A percentile compares a stretch with the other conserved stretches of the same genome.
phyloP scores from a whole-genome alignment of 2,113 vertebrate genomes.

The Parus major region DNA sequence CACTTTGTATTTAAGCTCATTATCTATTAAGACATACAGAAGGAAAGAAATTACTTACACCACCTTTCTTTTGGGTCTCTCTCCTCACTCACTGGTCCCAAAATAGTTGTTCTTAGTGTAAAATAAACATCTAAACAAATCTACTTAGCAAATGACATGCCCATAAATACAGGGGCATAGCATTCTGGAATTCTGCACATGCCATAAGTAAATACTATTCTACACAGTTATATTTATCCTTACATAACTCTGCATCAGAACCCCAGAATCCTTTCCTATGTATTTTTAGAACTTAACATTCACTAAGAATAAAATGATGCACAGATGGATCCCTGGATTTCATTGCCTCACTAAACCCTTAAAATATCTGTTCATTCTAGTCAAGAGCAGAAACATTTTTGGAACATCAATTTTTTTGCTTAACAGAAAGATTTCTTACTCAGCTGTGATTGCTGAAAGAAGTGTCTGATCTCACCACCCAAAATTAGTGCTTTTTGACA shows the following conservation, averaged over 20 bases:
- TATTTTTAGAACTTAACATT: conserved; percentile 28
- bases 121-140: not conserved
- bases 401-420: not conserved
- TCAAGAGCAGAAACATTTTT: not conserved
- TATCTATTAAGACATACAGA: not conserved
- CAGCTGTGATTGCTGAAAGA: not conserved
- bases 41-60: not conserved
- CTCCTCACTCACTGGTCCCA: not conserved
- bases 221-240: not conserved
- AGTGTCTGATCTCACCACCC: not conserved
- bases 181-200: not conserved
- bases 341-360: not conserved
- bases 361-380: not conserved
- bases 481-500: not conserved
- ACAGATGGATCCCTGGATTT: conserved; percentile 45
- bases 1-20: not conserved
- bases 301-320: not conserved
- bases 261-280: not conserved
- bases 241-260: conserved; percentile 31
- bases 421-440: not conserved
- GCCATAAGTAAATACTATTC: not conserved
- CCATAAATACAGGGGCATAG: not conserved
- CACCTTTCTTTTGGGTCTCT: not conserved
- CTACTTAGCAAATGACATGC: not conserved
- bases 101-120: not conserved